A percentile compares a stretch with the other conserved stretches of the same genome.
phyloP scores from a whole-genome alignment of 2,888 invertebrate species.

The Synanthedon tipuliformis region DNA sequence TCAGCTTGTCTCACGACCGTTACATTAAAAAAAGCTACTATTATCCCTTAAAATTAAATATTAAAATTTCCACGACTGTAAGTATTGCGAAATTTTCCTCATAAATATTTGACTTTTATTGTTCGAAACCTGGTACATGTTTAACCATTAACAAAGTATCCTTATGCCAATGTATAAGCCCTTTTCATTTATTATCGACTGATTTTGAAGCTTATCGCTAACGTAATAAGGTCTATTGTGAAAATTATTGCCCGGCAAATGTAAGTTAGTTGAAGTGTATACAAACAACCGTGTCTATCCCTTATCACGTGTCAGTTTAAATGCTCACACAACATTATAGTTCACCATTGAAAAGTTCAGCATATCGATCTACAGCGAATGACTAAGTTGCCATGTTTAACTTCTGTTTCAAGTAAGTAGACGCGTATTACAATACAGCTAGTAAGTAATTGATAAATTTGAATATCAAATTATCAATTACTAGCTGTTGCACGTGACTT shows the following conservation, averaged over 20 bases:
- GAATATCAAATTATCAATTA: too few relatives aligned
- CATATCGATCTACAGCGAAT: slow-evolving; percentile 1
- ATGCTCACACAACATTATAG: slow-evolving; percentile 2
- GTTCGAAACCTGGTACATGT: slow-evolving; percentile 17
- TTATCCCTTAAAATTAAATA: slow-evolving; percentile 10
- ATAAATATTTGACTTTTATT: slow-evolving; percentile 26
- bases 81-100: slow-evolving; percentile 26
- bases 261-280: slow-evolving; percentile 3
- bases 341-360: slow-evolving; percentile 6
- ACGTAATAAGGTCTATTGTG: neutral
- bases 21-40: too few relatives aligned
- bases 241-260: neutral
- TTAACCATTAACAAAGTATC: slow-evolving; percentile 25
- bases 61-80: slow-evolving; percentile 14
- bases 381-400: too few relatives aligned
- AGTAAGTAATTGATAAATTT: too few relatives aligned
- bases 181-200: too few relatives aligned
- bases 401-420: too few relatives aligned
- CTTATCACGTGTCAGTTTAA: slow-evolving; percentile 12
- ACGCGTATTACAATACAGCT: too few relatives aligned
- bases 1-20: too few relatives aligned
- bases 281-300: slow-evolving; percentile 10
- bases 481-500: too few relatives aligned
- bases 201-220: neutral
- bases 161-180: neutral